Percentiles rank a stretch among this genome's conserved stretches.
Conservation (phyloP, 2,888 invertebrate genomes). For the Odontocerum albicorne region DNA sequence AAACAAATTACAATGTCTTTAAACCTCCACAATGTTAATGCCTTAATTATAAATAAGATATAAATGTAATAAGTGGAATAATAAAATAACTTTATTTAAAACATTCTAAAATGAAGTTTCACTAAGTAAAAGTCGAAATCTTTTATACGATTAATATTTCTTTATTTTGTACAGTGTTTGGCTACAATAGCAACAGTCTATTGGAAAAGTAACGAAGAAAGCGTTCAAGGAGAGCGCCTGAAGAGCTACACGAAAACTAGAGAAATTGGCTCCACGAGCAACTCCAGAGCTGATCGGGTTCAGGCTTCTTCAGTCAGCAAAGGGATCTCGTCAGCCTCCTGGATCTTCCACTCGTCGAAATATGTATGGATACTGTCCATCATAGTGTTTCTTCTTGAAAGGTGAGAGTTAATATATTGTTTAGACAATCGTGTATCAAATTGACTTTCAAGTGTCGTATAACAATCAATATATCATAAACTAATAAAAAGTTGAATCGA, state of each 20-base stretch:
- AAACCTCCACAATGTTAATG: too few species aligned
- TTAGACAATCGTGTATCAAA: too few species aligned
- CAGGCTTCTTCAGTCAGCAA: constrained; percentile 61
- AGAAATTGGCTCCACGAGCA: constrained; percentile 64
- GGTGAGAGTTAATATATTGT: constrained; percentile 8
- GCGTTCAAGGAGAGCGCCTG: constrained; percentile 75
- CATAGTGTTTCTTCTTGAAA: constrained; percentile 30
- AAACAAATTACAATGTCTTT: too few species aligned
- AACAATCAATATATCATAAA: too few species aligned
- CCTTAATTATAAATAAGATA: too few species aligned
- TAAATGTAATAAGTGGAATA: too few species aligned
- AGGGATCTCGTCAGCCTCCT: constrained; percentile 41
- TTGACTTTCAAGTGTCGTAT: too few species aligned
- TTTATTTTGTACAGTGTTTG: constrained; percentile 61
- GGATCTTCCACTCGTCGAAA: constrained; percentile 38
- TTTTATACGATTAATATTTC: too few species aligned
- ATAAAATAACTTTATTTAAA: too few species aligned
- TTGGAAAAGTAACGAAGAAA: constrained; percentile 86
- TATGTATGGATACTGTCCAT: constrained; percentile 31
- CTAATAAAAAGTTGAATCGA: too few species aligned
- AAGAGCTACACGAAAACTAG: constrained; percentile 79
- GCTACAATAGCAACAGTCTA: constrained; percentile 86
- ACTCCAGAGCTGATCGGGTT: constrained; percentile 74
- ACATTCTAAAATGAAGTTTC: too few species aligned
- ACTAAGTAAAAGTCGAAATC: too few species aligned